Conservation (phyloP, 2,888 invertebrate species). For the Barypeithes pellucidus region DNA sequence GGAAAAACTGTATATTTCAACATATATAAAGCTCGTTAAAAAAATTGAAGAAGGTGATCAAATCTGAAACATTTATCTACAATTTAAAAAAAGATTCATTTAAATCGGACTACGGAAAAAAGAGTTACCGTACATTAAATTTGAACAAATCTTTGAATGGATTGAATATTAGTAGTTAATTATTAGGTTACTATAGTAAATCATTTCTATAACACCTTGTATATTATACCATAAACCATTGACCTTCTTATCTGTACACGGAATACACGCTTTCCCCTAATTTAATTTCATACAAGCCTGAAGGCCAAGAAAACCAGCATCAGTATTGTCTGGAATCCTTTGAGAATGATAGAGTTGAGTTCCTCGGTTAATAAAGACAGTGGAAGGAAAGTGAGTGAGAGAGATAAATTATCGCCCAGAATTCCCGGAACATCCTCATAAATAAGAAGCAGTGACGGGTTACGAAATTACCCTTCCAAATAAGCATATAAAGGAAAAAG, state of each 20-base stretch:
- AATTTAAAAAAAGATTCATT: no score
- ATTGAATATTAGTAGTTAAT: no score
- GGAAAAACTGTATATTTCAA: no score
- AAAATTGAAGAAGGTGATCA: no score
- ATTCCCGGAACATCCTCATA: slow-evolving; percentile 6
- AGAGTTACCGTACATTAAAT: no score
- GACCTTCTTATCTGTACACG: background rate
- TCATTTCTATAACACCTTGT: no score
- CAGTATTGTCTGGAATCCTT: slow-evolving; percentile 2
- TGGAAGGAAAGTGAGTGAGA: slow-evolving; percentile 18
- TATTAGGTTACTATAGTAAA: no score
- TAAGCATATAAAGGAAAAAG: slow-evolving; percentile 14
- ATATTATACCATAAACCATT: no score
- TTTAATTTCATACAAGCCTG: slow-evolving; percentile 11
- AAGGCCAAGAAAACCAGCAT: slow-evolving; percentile 3
- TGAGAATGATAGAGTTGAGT: slow-evolving; percentile 12
- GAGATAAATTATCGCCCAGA: slow-evolving; percentile 9
- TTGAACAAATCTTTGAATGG: no score
- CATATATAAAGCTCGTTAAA: no score
- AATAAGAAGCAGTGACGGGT: slow-evolving; percentile 11
- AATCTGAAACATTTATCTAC: no score
- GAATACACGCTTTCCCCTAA: background rate
- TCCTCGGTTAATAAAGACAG: slow-evolving; percentile 11
- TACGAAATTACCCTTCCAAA: slow-evolving; percentile 11
- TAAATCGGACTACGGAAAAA: no score